phyloP scores from a whole-genome alignment of 2,113 vertebrate genomes.

The Tichodroma muraria region DNA sequence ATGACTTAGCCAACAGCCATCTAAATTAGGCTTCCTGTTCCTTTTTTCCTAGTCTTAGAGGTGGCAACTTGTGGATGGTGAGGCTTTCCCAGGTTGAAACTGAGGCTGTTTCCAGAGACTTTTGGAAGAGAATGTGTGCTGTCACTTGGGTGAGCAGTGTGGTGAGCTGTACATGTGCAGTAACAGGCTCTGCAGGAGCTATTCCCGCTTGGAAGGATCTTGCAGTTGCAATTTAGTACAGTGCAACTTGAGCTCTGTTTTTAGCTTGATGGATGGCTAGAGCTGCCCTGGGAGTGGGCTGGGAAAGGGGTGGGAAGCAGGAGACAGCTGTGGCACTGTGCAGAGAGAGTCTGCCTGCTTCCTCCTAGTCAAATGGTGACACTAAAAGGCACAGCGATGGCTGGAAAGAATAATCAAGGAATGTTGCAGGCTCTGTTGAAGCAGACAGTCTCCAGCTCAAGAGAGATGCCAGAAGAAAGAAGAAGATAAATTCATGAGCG shows the following conservation, averaged over 20 bases:
- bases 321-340: background rate
- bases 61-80: background rate
- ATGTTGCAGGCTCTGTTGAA: background rate
- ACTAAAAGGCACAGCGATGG: background rate
- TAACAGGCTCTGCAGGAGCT: background rate
- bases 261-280: background rate
- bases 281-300: background rate
- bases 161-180: background rate
- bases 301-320: background rate
- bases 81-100: background rate
- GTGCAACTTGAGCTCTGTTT: background rate
- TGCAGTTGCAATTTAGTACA: background rate
- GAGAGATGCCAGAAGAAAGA: background rate
- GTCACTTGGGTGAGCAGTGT: background rate
- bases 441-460: background rate
- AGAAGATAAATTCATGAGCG: background rate
- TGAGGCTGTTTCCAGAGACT: background rate
- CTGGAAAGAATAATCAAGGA: background rate
- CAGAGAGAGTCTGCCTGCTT: background rate
- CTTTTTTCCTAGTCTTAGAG: background rate
- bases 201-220: background rate
- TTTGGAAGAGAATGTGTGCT: background rate
- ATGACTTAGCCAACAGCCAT: rapidly evolving
- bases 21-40: background rate
- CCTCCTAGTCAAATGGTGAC: background rate